Evolutionary conservation across 2,797 vertebrate species (phyloP).

Genomic region (Pseudopleuronectes americanus): DNA sequence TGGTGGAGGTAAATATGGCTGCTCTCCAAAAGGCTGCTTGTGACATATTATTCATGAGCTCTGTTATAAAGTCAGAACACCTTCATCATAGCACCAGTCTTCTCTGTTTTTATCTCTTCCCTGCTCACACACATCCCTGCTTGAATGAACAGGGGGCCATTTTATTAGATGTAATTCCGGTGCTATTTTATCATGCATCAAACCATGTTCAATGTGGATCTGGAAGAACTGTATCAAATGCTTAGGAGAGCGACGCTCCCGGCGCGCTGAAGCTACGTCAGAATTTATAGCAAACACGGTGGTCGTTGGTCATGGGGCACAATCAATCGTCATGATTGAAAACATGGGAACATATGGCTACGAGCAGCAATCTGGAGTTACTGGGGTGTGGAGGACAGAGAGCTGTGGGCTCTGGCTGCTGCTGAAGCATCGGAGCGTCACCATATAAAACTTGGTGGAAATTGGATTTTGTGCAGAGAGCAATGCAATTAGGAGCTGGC

Average conservation of each 20-base stretch:
- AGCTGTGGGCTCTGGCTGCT: neutral
- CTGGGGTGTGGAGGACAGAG: neutral
- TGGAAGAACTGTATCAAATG: neutral
- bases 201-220: neutral
- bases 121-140: neutral
- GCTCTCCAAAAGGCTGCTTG: neutral
- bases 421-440: neutral
- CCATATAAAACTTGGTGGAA: conserved; percentile 5
- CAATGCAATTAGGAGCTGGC: neutral
- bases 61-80: neutral
- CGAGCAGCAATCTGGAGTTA: neutral
- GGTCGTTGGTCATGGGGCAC: neutral
- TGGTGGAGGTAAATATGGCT: neutral
- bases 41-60: neutral
- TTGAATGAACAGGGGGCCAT: neutral
- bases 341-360: neutral
- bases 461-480: conserved; percentile 25
- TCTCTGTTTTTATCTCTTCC: neutral
- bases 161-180: neutral
- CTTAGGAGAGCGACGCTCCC: neutral
- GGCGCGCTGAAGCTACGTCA: neutral
- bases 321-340: neutral
- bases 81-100: neutral
- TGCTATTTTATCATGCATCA: neutral
- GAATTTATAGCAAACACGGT: neutral